Evolutionary conservation across 2,797 vertebrate genomes (phyloP).

Genomic region (Sebastes umbrosus): DNA sequence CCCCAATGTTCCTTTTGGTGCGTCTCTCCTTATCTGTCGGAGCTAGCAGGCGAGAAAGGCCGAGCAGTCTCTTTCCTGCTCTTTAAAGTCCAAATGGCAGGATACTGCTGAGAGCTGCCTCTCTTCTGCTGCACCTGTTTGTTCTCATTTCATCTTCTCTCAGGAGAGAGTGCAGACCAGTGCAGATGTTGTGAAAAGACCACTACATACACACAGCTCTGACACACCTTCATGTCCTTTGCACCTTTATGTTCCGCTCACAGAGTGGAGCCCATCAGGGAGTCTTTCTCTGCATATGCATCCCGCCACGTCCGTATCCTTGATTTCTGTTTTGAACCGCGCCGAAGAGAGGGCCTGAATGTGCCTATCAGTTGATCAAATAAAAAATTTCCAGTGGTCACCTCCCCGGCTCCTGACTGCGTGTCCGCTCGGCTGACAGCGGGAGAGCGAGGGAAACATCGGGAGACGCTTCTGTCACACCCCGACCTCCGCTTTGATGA

Average conservation of each 20-base stretch:
- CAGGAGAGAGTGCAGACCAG: conserved; percentile 27
- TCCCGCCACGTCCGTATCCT: conserved; percentile 53
- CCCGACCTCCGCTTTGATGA: conserved; percentile 73
- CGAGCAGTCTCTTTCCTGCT: conserved; percentile 57
- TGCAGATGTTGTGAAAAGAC: conserved; percentile 40
- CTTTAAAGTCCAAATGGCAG: conserved; percentile 66
- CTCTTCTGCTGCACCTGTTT: conserved; percentile 62
- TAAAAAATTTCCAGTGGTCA: conserved; percentile 73
- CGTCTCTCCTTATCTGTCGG: conserved; percentile 60
- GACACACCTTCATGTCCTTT: conserved; percentile 49
- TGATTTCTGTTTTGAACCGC: conserved; percentile 58
- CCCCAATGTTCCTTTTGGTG: conserved; percentile 37
- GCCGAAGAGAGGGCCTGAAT: conserved; percentile 36
- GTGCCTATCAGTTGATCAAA: conserved; percentile 72
- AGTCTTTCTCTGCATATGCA: conserved; percentile 55
- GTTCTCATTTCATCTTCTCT: conserved; percentile 65
- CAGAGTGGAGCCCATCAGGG: conserved; percentile 48
- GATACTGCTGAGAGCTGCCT: conserved; percentile 65
- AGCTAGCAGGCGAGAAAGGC: conserved; percentile 57
- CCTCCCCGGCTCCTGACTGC: conserved; percentile 65
- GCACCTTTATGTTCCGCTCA: conserved; percentile 32
- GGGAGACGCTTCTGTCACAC: conserved; percentile 76
- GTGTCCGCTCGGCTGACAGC: conserved; percentile 64
- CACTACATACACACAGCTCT: conserved; percentile 45
- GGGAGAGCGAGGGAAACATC: conserved; percentile 77